Conservation (phyloP, 2,888 invertebrate genomes). For the Drosophila pseudotakahashii region DNA sequence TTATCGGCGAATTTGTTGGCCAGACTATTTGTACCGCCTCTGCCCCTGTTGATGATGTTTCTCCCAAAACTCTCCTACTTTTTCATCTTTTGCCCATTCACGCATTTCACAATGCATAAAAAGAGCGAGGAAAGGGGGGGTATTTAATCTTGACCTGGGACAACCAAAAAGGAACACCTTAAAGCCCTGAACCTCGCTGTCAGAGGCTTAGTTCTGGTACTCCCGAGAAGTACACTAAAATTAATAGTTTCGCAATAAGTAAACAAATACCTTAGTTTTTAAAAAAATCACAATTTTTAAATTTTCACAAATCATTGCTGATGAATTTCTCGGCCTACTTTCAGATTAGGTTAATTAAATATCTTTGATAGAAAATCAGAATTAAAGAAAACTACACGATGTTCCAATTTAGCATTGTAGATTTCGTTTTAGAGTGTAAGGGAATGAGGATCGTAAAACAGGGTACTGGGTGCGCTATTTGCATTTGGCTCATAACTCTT, state of each 20-base stretch:
- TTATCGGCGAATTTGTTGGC: slow-evolving; percentile 62
- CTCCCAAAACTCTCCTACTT: slow-evolving; percentile 24
- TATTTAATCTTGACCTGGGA: slow-evolving; percentile 48
- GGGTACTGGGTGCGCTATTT: slow-evolving; percentile 60
- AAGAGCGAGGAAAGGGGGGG: not conserved
- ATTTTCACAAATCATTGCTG: too few relatives aligned
- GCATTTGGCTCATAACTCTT: slow-evolving; percentile 80
- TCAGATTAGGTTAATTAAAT: too few relatives aligned
- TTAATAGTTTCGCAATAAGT: too few relatives aligned
- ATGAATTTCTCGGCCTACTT: too few relatives aligned
- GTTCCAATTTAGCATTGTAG: not conserved
- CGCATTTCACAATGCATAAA: slow-evolving; percentile 30
- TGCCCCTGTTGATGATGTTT: slow-evolving; percentile 36
- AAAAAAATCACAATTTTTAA: too few relatives aligned
- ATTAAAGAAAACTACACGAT: not conserved
- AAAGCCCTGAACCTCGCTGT: slow-evolving; percentile 13
- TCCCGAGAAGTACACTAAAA: slow-evolving; percentile 7
- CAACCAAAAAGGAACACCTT: slow-evolving; percentile 19
- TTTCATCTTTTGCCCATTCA: slow-evolving; percentile 33
- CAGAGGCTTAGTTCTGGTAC: not conserved
- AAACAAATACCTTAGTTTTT: too few relatives aligned
- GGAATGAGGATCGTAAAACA: slow-evolving; percentile 59
- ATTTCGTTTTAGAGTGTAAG: slow-evolving; percentile 16
- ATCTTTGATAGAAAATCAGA: too few relatives aligned
- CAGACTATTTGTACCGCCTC: slow-evolving; percentile 38